A percentile compares a stretch with the other conserved stretches of the same genome.
Conservation (phyloP, 2,113 vertebrate genomes). For the Ictalurus punctatus region DNA sequence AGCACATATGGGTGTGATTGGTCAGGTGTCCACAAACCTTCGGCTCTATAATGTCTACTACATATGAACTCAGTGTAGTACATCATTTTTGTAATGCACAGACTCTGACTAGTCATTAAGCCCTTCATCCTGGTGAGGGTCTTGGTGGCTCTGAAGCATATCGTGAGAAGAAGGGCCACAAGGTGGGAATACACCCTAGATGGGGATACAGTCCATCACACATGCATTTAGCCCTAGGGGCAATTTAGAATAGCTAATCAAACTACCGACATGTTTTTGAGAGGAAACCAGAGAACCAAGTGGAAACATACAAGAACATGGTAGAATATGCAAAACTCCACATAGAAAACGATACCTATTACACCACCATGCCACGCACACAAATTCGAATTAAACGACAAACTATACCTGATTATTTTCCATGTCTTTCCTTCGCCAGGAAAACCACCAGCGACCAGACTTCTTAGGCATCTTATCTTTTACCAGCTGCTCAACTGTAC, state of each 20-base stretch:
- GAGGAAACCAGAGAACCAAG: neutral
- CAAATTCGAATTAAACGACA: neutral
- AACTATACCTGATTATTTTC: slow-evolving; percentile 65
- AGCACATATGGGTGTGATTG: neutral
- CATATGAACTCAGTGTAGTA: neutral
- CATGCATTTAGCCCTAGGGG: neutral
- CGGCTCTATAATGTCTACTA: neutral
- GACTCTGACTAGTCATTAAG: neutral
- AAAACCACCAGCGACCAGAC: slow-evolving; percentile 90
- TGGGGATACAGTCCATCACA: neutral
- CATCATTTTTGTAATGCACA: neutral
- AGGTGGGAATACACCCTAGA: neutral
- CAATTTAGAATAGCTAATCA: neutral
- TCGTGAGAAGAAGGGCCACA: no score
- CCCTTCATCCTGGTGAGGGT: neutral
- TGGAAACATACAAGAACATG: neutral
- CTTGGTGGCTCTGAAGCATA: neutral
- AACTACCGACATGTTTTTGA: neutral
- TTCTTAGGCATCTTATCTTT: slow-evolving; percentile 92
- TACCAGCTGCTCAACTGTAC: slow-evolving; percentile 77
- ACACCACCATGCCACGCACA: neutral
- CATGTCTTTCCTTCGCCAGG: slow-evolving; percentile 83
- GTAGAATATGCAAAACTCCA: neutral
- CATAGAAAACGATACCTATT: neutral
- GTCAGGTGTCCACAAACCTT: neutral